Evolutionary conservation across 2,113 vertebrate genomes (phyloP).

Genomic region (Todiramphus saurophagus): DNA sequence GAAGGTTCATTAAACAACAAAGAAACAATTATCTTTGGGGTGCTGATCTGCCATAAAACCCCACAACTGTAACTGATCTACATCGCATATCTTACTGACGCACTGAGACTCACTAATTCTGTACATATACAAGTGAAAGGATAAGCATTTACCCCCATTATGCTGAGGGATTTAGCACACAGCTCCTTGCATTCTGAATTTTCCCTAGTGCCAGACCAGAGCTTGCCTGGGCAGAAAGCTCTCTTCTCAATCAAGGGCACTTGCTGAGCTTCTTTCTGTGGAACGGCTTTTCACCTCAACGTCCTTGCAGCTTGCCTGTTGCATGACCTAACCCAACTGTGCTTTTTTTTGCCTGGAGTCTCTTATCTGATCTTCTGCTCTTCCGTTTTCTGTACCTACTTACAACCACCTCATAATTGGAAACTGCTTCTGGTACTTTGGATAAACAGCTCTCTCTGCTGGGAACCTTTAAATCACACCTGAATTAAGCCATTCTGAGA

Average conservation of each 20-base stretch:
- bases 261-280: not conserved
- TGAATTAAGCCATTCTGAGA: not conserved
- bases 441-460: not conserved
- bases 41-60: not conserved
- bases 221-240: not conserved
- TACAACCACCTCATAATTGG: rapidly evolving
- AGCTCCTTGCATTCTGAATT: not conserved
- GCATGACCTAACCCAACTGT: not conserved
- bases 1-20: not conserved
- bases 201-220: not conserved
- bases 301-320: not conserved
- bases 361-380: not conserved
- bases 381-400: not conserved
- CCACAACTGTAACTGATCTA: not conserved
- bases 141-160: not conserved
- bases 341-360: not conserved
- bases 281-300: not conserved
- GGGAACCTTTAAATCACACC: not conserved
- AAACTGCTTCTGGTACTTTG: not conserved
- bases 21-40: not conserved
- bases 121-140: not conserved
- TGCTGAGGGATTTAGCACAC: not conserved
- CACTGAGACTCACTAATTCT: not conserved
- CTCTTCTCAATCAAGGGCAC: not conserved
- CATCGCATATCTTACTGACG: not conserved